Percentiles rank a stretch among this genome's conserved stretches.
These are phyloP conservation scores for Macrophya annulata DNA, from an alignment of 2,888 invertebrate species.

Conservation along the genomic window DNA sequence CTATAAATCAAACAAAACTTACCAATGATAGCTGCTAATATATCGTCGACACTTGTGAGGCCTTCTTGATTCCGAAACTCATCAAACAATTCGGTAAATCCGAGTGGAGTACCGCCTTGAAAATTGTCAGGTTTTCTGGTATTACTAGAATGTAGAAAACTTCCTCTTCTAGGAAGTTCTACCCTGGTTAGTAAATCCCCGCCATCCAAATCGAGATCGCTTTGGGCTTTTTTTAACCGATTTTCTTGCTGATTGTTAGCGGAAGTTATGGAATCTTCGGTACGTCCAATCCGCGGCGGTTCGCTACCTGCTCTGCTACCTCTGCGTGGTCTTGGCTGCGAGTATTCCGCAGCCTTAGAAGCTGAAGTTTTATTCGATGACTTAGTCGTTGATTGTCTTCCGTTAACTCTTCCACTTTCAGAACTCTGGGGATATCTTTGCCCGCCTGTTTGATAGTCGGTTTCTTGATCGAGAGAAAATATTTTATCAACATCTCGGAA, in stretches of 20 bases:
- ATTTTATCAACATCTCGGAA: slow-evolving; percentile 75
- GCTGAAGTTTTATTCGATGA: slow-evolving; percentile 53
- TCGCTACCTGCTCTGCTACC: slow-evolving; percentile 77
- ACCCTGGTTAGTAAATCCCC: slow-evolving; percentile 93
- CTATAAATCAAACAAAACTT: slow-evolving; percentile 30
- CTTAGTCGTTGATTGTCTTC: slow-evolving; percentile 24
- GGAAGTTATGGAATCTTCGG: slow-evolving; percentile 14
- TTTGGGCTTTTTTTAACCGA: slow-evolving; percentile 80
- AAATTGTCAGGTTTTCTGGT: slow-evolving; percentile 85
- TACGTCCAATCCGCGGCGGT: slow-evolving; percentile 69
- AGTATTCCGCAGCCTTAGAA: slow-evolving; percentile 59
- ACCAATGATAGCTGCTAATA: slow-evolving; percentile 91
- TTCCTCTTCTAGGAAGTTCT: slow-evolving; percentile 92
- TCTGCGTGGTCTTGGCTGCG: slow-evolving; percentile 66
- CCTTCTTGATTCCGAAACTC: slow-evolving; percentile 94
- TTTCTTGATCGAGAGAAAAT: slow-evolving; percentile 69
- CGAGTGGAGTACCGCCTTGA: slow-evolving; percentile 89
- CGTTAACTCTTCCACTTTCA: not conserved
- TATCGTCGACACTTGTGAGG: slow-evolving; percentile 93
- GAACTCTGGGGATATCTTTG: not conserved
- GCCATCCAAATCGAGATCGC: slow-evolving; percentile 82
- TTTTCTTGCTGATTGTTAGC: slow-evolving; percentile 69
- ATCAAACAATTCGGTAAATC: slow-evolving; percentile 93
- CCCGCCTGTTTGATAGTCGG: slow-evolving; percentile 52
- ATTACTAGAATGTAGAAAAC: slow-evolving; percentile 91